Evolutionary conservation across 1,140 invertebrate genomes (phyloP), one percentile per base, ranked within the genome.

Genomic region (Acromyrmex charruanus): DNA sequence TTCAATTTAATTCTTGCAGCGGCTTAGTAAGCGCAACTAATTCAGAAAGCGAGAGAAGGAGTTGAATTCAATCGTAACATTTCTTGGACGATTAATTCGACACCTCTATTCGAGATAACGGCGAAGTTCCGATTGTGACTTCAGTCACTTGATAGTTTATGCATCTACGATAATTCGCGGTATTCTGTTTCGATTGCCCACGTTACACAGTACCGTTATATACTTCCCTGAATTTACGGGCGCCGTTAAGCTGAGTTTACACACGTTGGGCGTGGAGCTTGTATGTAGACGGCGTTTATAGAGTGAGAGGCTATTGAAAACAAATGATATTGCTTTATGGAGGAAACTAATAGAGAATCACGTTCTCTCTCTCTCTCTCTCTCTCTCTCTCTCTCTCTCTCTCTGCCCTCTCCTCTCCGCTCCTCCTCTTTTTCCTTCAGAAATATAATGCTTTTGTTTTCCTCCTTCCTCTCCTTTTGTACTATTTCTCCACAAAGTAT

Each of bases 11-110:
- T 79, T 77, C 61, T 85, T 66, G 39, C 82, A 63, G 51, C 44
- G 31, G 31, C 18, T 66, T 61, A 28, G 35, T 25, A 10, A 55
- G 21, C 49, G 16, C 87, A 63, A 77, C n/a, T 21, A 80, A 71
- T 74, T 86, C 71, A 2, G 18, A 7, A 18, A 49, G 39, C 0
- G 66, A 9, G 66, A 51, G 39, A 25, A 10, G 18, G 4, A 18
- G 35, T 84, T 75, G 80, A 87, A 89, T 89, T 89, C 66, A 86
- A 90, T 90, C 65, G 84, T 35, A 63, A 74, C 74, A 72, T 87
- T 90, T 90, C 85, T 58, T 21, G 16, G 44, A 35, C 35, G 80
- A 89, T 87, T 87, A 89, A 89, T 81, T 72, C 59, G 39, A 59
- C 58, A 79, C 61, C 51, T 66, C 59, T 14, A 44, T 66, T 59